Evolutionary conservation across 2,113 vertebrate species (phyloP), one percentile per base, ranked within the genome.

Genomic region (Canis aureus): DNA sequence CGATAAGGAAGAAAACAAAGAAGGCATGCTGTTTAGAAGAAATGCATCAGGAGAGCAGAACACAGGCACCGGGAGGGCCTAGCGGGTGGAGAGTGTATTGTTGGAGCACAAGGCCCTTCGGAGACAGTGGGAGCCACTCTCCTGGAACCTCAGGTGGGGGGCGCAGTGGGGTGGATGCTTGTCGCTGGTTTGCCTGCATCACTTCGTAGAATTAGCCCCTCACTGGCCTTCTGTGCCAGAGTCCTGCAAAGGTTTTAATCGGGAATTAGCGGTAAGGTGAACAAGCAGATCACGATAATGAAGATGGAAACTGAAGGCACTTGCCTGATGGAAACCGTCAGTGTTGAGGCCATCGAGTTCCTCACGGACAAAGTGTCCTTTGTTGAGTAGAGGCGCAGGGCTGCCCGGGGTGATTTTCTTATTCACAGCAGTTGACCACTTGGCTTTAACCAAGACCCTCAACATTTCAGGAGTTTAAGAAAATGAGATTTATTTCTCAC

Each of bases 121-220:
- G 82, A 67, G 27, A 43, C 22, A 57, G 16, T 15, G 49, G 20
- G 35, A 27, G 38, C 19, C 15, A 2, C 29, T 32, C 49, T 53
- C 51, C 67, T 22, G 51, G 53, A 4, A 64, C 13, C 3, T 13
- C 2, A 6, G 49, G 9, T 23, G 25, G 3, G 55, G 76, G 49
- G 32, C 23, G 5, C 5, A 9, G 23, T 1, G 25, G 22, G 49
- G 23, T 38, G 60, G 67, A 38, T 67, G 53, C 23, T 53, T 69
- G 55, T 1, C 0, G 5, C 51, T 15, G 27, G 35, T 13, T 91
- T 8, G 0, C 10, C 8, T 4, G 10, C 19, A 73, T 22, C 4
- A 5, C 69, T 20, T 22, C 22, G 19, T 35, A 73, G 25, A 27
- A 76, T 76, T 29, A 49, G 25, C 3, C 13, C 23, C 23, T 17